Percentiles rank a stretch among this genome's conserved stretches.
phyloP scores from a whole-genome alignment of 2,797 vertebrate species.

The Discoglossus pictus region DNA sequence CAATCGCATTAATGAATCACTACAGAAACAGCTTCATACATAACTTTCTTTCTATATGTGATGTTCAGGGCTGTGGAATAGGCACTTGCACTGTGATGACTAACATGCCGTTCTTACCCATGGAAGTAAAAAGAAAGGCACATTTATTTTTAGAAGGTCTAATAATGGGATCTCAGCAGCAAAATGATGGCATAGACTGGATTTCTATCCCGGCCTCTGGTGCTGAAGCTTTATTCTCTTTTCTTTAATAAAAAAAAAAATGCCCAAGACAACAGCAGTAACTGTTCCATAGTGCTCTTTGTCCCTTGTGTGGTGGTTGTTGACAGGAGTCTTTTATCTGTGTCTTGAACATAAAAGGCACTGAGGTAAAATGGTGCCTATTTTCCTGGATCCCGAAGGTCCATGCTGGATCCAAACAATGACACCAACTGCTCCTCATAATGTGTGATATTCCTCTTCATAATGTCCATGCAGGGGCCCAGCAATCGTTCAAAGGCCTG shows the following conservation, averaged over 20 bases:
- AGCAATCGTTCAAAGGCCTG: conserved; percentile 97
- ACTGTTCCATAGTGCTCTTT: conserved; percentile 65
- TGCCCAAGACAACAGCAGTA: conserved; percentile 71
- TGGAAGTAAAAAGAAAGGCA: conserved; percentile 69
- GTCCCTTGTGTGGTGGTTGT: conserved; percentile 70
- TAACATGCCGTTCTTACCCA: conserved; percentile 72
- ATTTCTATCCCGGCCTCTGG: conserved; percentile 64
- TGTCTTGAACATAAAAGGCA: conserved; percentile 72
- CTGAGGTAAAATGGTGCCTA: conserved; percentile 68
- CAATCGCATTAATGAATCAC: too few species aligned
- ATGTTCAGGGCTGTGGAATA: conserved; percentile 67
- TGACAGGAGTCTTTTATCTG: conserved; percentile 70
- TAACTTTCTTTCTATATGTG: not conserved
- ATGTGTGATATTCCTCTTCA: conserved; percentile 98
- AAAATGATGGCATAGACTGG: conserved; percentile 68
- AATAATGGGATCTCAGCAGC: conserved; percentile 74
- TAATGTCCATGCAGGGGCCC: conserved; percentile 98
- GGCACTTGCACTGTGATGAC: conserved; percentile 75
- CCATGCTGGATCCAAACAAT: conserved; percentile 97
- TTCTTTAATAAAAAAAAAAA: conserved; percentile 61
- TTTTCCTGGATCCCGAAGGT: conserved; percentile 85
- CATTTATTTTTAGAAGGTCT: conserved; percentile 66
- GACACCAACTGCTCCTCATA: conserved; percentile 97
- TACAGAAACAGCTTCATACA: too few species aligned
- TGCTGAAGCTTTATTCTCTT: conserved; percentile 69